A percentile compares a stretch with the other conserved stretches of the same genome.
Evolutionary conservation across 2,888 invertebrate genomes (phyloP).

Genomic region (Drosophila paranaensis): DNA sequence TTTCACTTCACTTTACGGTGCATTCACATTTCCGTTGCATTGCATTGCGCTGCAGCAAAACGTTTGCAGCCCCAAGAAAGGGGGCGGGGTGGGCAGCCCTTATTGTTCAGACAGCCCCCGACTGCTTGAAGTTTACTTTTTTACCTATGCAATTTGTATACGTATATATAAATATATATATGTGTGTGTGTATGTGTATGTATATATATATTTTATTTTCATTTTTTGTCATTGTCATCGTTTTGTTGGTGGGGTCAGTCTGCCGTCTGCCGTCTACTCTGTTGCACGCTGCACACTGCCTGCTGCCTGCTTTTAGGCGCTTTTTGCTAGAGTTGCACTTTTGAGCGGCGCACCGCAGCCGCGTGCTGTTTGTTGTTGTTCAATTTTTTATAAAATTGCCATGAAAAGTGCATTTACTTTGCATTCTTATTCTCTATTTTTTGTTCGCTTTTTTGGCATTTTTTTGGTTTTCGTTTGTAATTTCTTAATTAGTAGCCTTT

Average conservation of each 20-base stretch:
- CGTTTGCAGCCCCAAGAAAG: conserved; percentile 25
- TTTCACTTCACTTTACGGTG: conserved; percentile 81
- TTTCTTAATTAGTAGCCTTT: conserved; percentile 79
- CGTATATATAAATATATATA: conserved; percentile 4
- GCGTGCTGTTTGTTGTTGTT: conserved; percentile 65
- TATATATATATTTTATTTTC: conserved; percentile 9
- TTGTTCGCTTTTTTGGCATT: conserved; percentile 35
- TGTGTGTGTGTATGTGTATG: too few species aligned
- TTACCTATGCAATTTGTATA: conserved; percentile 56
- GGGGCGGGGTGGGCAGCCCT: conserved; percentile 19
- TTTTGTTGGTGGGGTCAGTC: conserved; percentile 64
- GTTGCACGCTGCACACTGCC: conserved; percentile 31
- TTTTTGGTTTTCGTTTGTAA: conserved; percentile 61
- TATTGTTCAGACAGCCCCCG: conserved; percentile 57
- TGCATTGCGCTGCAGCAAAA: conserved; percentile 68
- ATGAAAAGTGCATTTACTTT: conserved; percentile 74
- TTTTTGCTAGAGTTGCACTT: conserved; percentile 77
- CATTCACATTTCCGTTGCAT: conserved; percentile 82
- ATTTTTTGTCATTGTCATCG: conserved; percentile 71
- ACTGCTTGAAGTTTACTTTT: conserved; percentile 61
- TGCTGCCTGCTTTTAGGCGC: conserved; percentile 54
- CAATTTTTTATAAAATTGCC: conserved; percentile 80
- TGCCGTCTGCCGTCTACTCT: conserved; percentile 1
- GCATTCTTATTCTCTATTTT: conserved; percentile 30
- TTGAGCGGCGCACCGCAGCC: conserved; percentile 45